Evolutionary conservation across 2,888 invertebrate genomes (phyloP).

Genomic region (Stenoptilia bipunctidactyla): DNA sequence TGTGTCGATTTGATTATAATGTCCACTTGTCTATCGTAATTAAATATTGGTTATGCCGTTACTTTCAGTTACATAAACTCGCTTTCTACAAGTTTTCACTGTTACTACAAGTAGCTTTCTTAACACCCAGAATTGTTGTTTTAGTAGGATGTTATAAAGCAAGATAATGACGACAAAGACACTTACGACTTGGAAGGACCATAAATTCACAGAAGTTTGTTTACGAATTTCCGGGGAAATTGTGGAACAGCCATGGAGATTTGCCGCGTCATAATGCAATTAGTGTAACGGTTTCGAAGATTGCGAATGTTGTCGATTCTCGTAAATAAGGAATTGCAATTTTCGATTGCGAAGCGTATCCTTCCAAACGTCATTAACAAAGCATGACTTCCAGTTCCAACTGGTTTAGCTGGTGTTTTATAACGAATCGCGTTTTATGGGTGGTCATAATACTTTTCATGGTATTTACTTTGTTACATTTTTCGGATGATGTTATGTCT

Average conservation of each 20-base stretch:
- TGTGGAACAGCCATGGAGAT: too few relatives aligned
- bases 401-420: conserved; percentile 46
- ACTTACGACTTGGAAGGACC: not conserved
- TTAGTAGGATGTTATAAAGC: not conserved
- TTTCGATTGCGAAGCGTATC: conserved; percentile 50
- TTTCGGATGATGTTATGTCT: too few relatives aligned
- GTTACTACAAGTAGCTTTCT: not conserved
- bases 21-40: conserved; percentile 11
- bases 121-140: not conserved
- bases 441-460: conserved; percentile 28
- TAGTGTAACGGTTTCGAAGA: too few relatives aligned
- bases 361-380: conserved; percentile 25
- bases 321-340: conserved; percentile 48
- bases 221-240: too few relatives aligned
- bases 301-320: conserved; percentile 18
- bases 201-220: too few relatives aligned
- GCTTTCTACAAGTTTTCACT: conserved; percentile 26
- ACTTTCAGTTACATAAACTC: conserved; percentile 51
- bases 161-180: not conserved
- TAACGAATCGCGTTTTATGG: conserved; percentile 27
- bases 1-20: not conserved
- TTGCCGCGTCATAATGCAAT: too few relatives aligned
- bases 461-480: too few relatives aligned
- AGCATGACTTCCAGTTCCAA: too few relatives aligned
- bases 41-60: conserved; percentile 45